A percentile compares a stretch with the other conserved stretches of the same genome.
Conservation (phyloP, 2,113 vertebrate species). For the Eulemur macaco region DNA sequence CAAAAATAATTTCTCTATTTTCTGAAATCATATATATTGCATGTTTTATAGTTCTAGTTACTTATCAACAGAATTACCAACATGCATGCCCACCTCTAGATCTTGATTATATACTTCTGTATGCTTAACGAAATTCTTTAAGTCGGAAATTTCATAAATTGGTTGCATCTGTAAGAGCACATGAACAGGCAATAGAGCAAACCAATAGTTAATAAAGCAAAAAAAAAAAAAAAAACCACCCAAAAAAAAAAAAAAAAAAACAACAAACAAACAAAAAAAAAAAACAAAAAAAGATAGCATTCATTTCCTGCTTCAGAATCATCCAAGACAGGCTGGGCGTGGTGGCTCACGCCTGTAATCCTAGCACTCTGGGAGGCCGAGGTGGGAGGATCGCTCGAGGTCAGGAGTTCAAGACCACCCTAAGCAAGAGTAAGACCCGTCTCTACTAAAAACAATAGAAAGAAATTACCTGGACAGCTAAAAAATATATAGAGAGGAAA, state of each 20-base stretch:
- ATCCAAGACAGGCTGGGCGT: not conserved
- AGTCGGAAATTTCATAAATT: slow-evolving; percentile 86
- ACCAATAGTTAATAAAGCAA: slow-evolving; percentile 75
- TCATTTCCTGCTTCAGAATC: slow-evolving; percentile 56
- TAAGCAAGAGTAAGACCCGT: too few relatives aligned
- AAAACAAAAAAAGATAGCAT: slow-evolving; percentile 68
- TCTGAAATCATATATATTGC: not conserved
- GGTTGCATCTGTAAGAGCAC: slow-evolving; percentile 88
- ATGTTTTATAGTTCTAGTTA: slow-evolving; percentile 45
- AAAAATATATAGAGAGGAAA: too few relatives aligned
- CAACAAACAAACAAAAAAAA: not conserved
- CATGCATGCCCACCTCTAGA: slow-evolving; percentile 87
- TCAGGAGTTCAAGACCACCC: too few relatives aligned
- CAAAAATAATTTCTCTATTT: not conserved
- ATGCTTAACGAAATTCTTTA: slow-evolving; percentile 87
- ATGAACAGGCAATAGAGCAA: slow-evolving; percentile 74
- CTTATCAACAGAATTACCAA: slow-evolving; percentile 50
- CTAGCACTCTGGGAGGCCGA: too few relatives aligned
- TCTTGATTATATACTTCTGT: slow-evolving; percentile 86
- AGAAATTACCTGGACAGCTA: too few relatives aligned
- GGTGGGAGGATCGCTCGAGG: too few relatives aligned
- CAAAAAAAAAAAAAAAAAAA: slow-evolving; percentile 38
- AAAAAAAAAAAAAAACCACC: slow-evolving; percentile 38
- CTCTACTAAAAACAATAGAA: too few relatives aligned
- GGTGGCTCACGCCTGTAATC: too few relatives aligned